These are phyloP conservation scores for Drosophila nr. medialis DNA, from an alignment of 2,888 invertebrate genomes.

Conservation along the genomic window DNA sequence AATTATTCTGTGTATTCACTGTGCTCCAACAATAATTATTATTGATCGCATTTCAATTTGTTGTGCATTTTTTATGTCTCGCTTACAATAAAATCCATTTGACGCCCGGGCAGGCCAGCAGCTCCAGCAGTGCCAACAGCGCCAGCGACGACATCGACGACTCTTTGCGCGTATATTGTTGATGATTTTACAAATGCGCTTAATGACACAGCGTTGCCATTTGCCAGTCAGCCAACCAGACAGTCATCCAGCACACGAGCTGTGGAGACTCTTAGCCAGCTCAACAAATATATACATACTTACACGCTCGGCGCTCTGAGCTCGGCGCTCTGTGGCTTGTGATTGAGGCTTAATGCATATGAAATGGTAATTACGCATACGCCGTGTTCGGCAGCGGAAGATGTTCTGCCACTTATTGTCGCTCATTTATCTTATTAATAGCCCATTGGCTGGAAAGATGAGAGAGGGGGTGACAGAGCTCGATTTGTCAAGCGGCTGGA, in stretches of 20 bases:
- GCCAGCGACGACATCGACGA: conserved; percentile 20
- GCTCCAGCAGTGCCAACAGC: conserved; percentile 3
- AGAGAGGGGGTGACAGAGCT: background rate
- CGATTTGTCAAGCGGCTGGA: conserved; percentile 70
- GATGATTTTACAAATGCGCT: conserved; percentile 80
- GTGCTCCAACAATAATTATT: conserved; percentile 78
- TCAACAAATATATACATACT: conserved; percentile 60
- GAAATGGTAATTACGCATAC: conserved; percentile 80
- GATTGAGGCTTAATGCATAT: conserved; percentile 78
- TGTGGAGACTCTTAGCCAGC: conserved; percentile 14
- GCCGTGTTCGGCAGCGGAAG: conserved; percentile 74
- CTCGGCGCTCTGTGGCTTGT: conserved; percentile 37
- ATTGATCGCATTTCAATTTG: conserved; percentile 81
- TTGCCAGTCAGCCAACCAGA: conserved; percentile 33
- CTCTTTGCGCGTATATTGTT: conserved; percentile 51
- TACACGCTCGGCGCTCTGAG: conserved; percentile 17
- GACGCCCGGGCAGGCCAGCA: conserved; percentile 23
- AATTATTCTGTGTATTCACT: conserved; percentile 80
- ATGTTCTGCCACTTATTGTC: conserved; percentile 68
- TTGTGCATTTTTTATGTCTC: conserved; percentile 65
- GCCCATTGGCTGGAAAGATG: conserved; percentile 19
- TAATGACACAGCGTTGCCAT: conserved; percentile 68
- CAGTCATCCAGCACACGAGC: background rate
- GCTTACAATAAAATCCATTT: conserved; percentile 68
- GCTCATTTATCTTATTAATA: conserved; percentile 79